Evolutionary conservation across 1,140 invertebrate genomes (phyloP), one percentile per base, ranked within the genome.

Genomic region (Camponotus pennsylvanicus): DNA sequence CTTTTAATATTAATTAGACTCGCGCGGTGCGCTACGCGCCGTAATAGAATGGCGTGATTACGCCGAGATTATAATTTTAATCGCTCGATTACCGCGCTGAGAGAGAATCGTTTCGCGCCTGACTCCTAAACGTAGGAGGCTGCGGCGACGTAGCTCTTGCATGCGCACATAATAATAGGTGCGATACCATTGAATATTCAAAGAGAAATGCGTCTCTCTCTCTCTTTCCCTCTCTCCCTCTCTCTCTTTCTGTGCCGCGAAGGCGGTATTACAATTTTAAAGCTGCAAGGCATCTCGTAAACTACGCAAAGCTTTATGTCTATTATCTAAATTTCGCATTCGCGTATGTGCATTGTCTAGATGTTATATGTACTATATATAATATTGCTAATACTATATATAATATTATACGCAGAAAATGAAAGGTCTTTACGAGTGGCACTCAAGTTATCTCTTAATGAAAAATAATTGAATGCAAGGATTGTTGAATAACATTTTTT

Each of bases 51-150:
- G 21, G 9, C 59, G 59, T 85, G 80, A 83, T 85, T 82, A 87
- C 77, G 42, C 45, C n/a, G 63, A 73, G 82, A 89, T 90, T 90
- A 69, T 88, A 88, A 91, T 89, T 87, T 89, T 87, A 91, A 91
- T 89, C 73, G 89, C 52, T 76, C 83, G 67, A 89, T 89, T 90
- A 89, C 45, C 86, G 64, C 59, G 67, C 49, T 27, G 67, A 21
- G 18, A 45, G 21, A 27, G 27, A n/a, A n/a, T 27, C 42, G 27
- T 13, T 67, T 86, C 59, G 32, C 55, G 9, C 37, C 21, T 40
- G 21, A 49, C 42, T 18, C 40, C 18, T 55, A 9, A 7, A 49
- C 32, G 32, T 9, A 52, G 49, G 15, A 52, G 34, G 34, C 6
- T 40, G 52, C 40, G 13, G 37, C 27, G 21, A n/a, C 21, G 7